These are phyloP conservation scores for Poeciliopsis retropinna DNA, from an alignment of 2,113 vertebrate genomes.

Conservation along the genomic window DNA sequence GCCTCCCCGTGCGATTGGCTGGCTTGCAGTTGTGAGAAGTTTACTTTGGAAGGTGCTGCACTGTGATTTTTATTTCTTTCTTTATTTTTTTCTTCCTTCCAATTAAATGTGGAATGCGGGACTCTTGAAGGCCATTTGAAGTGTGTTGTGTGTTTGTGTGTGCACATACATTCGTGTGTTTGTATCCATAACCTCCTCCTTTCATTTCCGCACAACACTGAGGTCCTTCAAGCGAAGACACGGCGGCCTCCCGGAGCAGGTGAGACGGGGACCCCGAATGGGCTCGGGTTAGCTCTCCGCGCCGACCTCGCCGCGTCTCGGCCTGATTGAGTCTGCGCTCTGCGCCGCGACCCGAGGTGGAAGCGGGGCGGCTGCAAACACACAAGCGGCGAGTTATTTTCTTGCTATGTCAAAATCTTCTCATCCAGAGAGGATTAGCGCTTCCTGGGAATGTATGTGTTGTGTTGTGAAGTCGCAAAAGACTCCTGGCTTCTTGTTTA, in stretches of 20 bases:
- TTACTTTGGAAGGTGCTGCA: constrained; percentile 72
- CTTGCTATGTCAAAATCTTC: constrained; percentile 38
- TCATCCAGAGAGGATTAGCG: constrained; percentile 43
- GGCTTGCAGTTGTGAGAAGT: constrained; percentile 55
- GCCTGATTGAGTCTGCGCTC: constrained; percentile 23
- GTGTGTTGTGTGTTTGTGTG: constrained; percentile 62
- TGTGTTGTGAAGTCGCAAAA: constrained; percentile 49
- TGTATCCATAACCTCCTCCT: constrained; percentile 46
- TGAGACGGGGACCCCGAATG: constrained; percentile 44
- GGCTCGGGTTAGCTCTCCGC: constrained; percentile 12
- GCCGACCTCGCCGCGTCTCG: constrained; percentile 12
- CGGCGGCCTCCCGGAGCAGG: constrained; percentile 52
- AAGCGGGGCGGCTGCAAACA: constrained; percentile 25
- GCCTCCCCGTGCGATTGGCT: constrained; percentile 60
- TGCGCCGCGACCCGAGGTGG: constrained; percentile 22
- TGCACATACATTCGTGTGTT: constrained; percentile 20
- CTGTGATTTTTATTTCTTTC: constrained; percentile 54
- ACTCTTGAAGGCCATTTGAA: constrained; percentile 72
- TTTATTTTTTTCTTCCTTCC: constrained; percentile 45
- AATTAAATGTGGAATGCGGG: constrained; percentile 79
- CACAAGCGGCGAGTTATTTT: constrained; percentile 29
- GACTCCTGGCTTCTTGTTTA: constrained; percentile 58
- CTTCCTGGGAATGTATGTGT: constrained; percentile 41
- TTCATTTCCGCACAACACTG: constrained; percentile 68
- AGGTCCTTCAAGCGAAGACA: constrained; percentile 44